A percentile compares a stretch with the other conserved stretches of the same genome.
These are phyloP conservation scores for Himalopsyche tibetana DNA, from an alignment of 2,888 invertebrate genomes.

Conservation along the genomic window DNA sequence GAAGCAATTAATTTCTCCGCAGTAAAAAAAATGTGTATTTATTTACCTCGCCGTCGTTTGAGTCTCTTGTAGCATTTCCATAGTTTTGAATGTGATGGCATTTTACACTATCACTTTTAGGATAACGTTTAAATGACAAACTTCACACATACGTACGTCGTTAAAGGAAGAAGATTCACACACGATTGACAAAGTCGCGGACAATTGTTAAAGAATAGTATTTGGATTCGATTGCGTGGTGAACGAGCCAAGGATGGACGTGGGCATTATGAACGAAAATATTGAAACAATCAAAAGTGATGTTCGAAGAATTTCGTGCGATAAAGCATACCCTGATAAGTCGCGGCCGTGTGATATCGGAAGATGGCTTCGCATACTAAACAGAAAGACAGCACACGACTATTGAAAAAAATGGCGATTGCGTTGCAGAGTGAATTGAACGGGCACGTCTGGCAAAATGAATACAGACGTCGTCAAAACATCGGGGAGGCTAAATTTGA, in stretches of 20 bases:
- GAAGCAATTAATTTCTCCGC: background rate
- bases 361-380: slow-evolving; percentile 22
- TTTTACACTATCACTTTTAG: slow-evolving; percentile 23
- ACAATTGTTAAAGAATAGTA: background rate
- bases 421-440: background rate
- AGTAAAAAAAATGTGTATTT: background rate
- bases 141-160: background rate
- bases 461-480: background rate
- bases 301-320: slow-evolving; percentile 11
- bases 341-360: background rate
- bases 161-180: slow-evolving; percentile 1
- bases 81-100: slow-evolving; percentile 37
- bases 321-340: slow-evolving; percentile 15
- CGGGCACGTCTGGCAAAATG: slow-evolving; percentile 22
- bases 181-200: background rate
- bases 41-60: slow-evolving; percentile 47
- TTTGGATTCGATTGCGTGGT: slow-evolving; percentile 5
- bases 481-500: background rate
- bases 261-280: slow-evolving; percentile 3
- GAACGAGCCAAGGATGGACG: background rate
- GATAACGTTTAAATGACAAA: background rate
- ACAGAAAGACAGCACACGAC: background rate
- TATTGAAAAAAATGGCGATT: background rate
- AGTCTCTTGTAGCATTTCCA: slow-evolving; percentile 49
- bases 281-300: slow-evolving; percentile 1